These are phyloP conservation scores for Malacosoma neustria DNA, from an alignment of 2,888 invertebrate genomes.

Conservation along the genomic window DNA sequence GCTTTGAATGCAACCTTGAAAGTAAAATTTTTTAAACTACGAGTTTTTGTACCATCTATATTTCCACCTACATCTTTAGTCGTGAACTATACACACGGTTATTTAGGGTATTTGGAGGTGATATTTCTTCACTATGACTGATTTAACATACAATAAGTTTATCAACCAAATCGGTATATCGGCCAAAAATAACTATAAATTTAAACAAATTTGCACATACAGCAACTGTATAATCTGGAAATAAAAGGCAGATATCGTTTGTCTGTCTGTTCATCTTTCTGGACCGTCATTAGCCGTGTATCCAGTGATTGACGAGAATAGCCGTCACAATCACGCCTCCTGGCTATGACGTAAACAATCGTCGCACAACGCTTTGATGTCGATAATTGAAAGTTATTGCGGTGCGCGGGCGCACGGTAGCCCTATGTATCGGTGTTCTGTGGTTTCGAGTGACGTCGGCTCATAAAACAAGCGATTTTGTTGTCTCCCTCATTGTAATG, in stretches of 20 bases:
- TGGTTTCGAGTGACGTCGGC: slow-evolving; percentile 10
- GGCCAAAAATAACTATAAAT: no score
- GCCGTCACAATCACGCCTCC: slow-evolving; percentile 9
- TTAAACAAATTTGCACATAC: no score
- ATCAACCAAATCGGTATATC: no score
- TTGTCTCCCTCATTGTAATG: neutral
- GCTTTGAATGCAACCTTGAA: no score
- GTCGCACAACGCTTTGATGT: slow-evolving; percentile 19
- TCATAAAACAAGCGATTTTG: slow-evolving; percentile 6
- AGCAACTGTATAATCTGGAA: neutral
- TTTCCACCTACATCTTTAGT: no score
- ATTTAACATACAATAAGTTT: no score
- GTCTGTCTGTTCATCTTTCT: neutral
- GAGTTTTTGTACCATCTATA: no score
- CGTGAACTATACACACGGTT: no score
- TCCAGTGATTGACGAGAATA: slow-evolving; percentile 1
- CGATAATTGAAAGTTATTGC: slow-evolving; percentile 29
- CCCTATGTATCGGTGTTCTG: slow-evolving; percentile 13
- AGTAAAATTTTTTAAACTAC: no score
- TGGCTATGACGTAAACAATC: slow-evolving; percentile 21
- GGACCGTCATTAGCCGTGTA: slow-evolving; percentile 2
- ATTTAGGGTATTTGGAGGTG: no score
- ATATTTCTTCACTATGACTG: no score
- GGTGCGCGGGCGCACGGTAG: slow-evolving; percentile 16
- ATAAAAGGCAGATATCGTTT: neutral